These are phyloP conservation scores for Remorina albescens DNA, from an alignment of 2,797 vertebrate genomes.

Conservation along the genomic window DNA sequence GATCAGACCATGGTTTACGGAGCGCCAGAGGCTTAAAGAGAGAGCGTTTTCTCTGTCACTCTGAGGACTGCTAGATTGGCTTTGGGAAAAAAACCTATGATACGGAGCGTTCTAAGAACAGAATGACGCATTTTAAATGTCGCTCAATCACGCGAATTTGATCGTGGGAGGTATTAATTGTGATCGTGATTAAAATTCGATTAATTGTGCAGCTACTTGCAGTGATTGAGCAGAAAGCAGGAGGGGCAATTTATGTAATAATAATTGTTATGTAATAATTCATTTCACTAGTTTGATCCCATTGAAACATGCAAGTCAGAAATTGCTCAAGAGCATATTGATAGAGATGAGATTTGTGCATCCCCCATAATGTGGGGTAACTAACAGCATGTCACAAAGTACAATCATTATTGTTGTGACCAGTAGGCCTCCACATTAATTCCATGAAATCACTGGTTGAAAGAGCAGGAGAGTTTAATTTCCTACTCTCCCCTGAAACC, in stretches of 20 bases:
- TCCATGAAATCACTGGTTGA: slow-evolving; percentile 50
- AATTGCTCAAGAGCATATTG: slow-evolving; percentile 10
- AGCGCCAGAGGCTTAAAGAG: no score
- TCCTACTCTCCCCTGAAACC: slow-evolving; percentile 66
- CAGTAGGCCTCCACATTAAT: slow-evolving; percentile 40
- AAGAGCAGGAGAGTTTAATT: slow-evolving; percentile 58
- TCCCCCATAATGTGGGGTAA: neutral
- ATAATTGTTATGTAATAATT: no score
- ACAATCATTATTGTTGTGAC: slow-evolving; percentile 16
- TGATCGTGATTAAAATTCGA: no score
- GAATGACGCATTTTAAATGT: no score
- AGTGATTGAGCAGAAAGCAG: slow-evolving; percentile 1
- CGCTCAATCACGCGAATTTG: no score
- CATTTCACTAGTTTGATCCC: neutral
- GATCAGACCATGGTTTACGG: no score
- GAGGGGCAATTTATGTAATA: neutral
- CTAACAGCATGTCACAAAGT: slow-evolving; percentile 33
- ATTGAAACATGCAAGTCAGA: neutral
- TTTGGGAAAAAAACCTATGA: no score
- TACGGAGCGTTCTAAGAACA: no score
- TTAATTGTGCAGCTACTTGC: no score
- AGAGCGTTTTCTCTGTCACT: no score
- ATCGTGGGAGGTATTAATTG: no score
- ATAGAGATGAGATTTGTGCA: neutral
- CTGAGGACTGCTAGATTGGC: no score